Evolutionary conservation across 2,888 invertebrate species (phyloP), one percentile per base, ranked within the genome.

Genomic region (Idaea biselata): DNA sequence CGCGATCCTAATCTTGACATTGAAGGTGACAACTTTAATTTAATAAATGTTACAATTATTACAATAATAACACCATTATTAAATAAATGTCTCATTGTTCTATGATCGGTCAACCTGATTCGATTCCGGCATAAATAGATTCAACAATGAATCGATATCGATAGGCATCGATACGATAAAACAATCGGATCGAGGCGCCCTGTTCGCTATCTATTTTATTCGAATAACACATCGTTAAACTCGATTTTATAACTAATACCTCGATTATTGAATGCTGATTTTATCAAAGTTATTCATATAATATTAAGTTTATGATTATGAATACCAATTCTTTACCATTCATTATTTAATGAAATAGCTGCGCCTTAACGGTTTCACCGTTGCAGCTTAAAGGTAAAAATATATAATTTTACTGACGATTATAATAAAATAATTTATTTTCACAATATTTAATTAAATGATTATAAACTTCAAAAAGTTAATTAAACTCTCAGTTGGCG

Each of bases 161-260:
- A 81, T 82, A 68, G 68, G 77, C 76, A 71, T 70, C 66, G 78
- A 78, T 76, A 77, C 65, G 69, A 75, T 72, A 67, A 73, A 75
- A 74, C 75, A 76, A 79, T 76, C 73, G 73, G 69, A 58, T 63
- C 63, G 63, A 68, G 65, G 72, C 68, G 68, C 73, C 32, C 68
- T 70, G 66, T 70, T 62, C 16, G 44, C 60, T 62, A 65, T 68
- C 61, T 63, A 63, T 65, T 66, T 57, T 63, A 65, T 67, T 61
- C 64, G 17, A 18, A 56, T 56, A 56, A 44, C 44, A 44, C 17
- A 56, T 55, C 56, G 56, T 18, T 17, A 18, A 44, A 44, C 44
- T 44, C 44, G 44, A 44, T 44, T 44, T 44, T 18, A 56, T 56
- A n/a, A 18, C 3, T 25, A 25, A 25, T 3, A 25, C 25, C 17